Percentiles rank a stretch among this genome's conserved stretches.
phyloP scores from a whole-genome alignment of 2,797 vertebrate species.

The Erpetoichthys calabaricus region DNA sequence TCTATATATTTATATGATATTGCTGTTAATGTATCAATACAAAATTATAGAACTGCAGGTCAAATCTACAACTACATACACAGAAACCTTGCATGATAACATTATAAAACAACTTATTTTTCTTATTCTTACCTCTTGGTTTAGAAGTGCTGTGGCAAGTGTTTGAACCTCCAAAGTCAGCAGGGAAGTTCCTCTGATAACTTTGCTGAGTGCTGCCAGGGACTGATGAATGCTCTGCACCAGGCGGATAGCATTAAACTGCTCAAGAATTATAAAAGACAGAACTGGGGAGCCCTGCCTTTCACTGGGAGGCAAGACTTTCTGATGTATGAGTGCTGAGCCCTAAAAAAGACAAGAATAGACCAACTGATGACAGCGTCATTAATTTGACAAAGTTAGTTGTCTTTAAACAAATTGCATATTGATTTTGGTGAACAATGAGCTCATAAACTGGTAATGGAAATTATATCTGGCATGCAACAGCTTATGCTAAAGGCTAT shows the following conservation, averaged over 20 bases:
- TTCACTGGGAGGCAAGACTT: conserved; percentile 67
- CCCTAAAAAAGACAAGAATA: conserved; percentile 46
- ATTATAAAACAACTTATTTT: background rate
- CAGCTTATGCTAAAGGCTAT: no score
- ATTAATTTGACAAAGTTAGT: conserved; percentile 2
- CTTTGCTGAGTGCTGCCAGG: conserved; percentile 84
- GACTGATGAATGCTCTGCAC: conserved; percentile 90
- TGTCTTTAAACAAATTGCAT: no score
- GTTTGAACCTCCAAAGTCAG: conserved; percentile 76
- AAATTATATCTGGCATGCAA: no score
- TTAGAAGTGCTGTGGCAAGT: conserved; percentile 74
- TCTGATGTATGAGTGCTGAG: conserved; percentile 84
- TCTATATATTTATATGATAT: no score
- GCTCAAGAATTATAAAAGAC: conserved; percentile 76
- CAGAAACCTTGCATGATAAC: background rate
- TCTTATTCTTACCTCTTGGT: conserved; percentile 69
- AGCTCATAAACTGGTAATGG: no score
- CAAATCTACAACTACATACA: background rate
- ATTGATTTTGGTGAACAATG: no score
- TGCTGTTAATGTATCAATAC: no score
- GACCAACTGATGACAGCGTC: background rate
- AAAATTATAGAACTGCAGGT: no score
- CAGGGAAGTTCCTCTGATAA: conserved; percentile 81
- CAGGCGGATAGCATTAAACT: conserved; percentile 74
- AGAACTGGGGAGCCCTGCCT: conserved; percentile 67